Evolutionary conservation across 2,888 invertebrate species (phyloP), one percentile per base, ranked within the genome.

Genomic region (Isoperla grammatica): DNA sequence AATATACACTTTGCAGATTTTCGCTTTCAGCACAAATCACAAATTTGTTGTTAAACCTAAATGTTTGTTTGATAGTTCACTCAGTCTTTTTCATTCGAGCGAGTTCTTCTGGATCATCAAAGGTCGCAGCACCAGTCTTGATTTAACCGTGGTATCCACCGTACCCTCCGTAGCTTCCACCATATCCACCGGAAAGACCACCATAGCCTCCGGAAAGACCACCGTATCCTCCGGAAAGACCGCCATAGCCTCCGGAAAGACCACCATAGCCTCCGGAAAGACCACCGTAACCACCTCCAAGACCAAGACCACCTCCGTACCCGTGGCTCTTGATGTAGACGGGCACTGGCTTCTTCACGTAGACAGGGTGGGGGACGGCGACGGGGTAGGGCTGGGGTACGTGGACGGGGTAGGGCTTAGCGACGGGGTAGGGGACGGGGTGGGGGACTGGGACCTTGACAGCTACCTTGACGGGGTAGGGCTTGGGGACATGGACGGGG

Each of bases 191-290:
- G n/a, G n/a, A n/a, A n/a, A n/a, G n/a, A n/a, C n/a, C n/a, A n/a
- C n/a, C 29, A 29, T 29, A 29, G 4, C 29, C 29, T 29, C 29
- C 29, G 29, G 29, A 29, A 29, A 29, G 29, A 29, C 29, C 29
- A 6, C 46, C 46, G 20, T 46, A 46, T 5, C 46, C 46, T 20
- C 20, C 20, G 12, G 46, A 22, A 19, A 46, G 67, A 74, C 72
- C 69, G 74, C 72, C 40, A 65, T 63, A 19, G 65, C 64, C 35
- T 46, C 62, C 62, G 72, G 70, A 72, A 22, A 48, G 46, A 45
- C 48, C 57, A 29, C 57, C 57, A 46, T 48, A 39, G n/a, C 46
- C 57, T 5, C 46, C 45, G 17, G 90, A 39, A 17, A 20, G 15
- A 0, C 55, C 20, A 9, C 50, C 50, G 29, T 19, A 54, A 4